Evolutionary conservation across 2,888 invertebrate genomes (phyloP).

Genomic region (Alloscopus bannaensis): DNA sequence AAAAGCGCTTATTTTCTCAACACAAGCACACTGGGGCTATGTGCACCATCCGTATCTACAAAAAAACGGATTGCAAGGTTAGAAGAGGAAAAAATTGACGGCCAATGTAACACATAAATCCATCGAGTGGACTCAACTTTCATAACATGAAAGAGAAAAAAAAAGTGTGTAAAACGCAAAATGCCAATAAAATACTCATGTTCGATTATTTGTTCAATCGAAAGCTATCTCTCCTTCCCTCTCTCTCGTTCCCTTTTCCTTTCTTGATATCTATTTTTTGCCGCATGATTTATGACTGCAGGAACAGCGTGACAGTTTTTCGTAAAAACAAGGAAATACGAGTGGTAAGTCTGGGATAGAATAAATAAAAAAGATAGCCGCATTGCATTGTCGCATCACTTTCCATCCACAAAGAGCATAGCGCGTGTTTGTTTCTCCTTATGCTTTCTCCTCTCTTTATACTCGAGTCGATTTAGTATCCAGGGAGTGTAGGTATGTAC

Average conservation of each 20-base stretch:
- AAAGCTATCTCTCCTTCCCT: too few species aligned
- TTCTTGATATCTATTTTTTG: conserved; percentile 64
- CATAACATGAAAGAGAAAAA: conserved; percentile 5
- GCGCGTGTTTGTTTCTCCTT: too few species aligned
- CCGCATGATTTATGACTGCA: conserved; percentile 72
- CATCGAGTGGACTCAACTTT: conserved; percentile 5
- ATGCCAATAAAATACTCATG: conserved; percentile 58
- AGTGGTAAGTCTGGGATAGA: conserved; percentile 49
- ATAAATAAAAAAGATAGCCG: conserved; percentile 59
- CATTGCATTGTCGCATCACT: conserved; percentile 55
- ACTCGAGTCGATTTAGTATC: too few species aligned
- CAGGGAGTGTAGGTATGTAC: neutral
- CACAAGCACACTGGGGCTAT: too few species aligned
- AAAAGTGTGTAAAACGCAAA: conserved; percentile 53
- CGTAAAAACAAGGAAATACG: conserved; percentile 67
- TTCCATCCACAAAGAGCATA: neutral
- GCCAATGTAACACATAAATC: conserved; percentile 53
- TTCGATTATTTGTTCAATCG: conserved; percentile 61
- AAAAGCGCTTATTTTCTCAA: too few species aligned
- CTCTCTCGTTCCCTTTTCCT: too few species aligned
- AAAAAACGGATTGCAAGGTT: too few species aligned
- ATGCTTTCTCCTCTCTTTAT: too few species aligned
- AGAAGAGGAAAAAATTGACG: conserved; percentile 53
- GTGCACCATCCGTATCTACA: too few species aligned
- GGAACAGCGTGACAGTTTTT: conserved; percentile 72